Evolutionary conservation across 2,888 invertebrate genomes (phyloP), one percentile per base, ranked within the genome.

Genomic region (Mythimna pallens): DNA sequence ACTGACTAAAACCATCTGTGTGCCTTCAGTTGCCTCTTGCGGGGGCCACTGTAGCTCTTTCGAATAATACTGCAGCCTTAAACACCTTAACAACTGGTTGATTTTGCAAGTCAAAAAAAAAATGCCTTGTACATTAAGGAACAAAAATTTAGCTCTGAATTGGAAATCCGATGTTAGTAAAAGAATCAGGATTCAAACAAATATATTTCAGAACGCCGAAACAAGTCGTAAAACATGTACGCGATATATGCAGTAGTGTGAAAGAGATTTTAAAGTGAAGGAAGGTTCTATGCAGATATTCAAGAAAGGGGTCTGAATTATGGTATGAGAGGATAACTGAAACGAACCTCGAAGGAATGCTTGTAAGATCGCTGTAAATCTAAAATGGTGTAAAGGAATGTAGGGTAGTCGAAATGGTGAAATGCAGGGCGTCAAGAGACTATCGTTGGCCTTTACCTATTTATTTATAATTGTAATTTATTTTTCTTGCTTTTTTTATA

Each of bases 271-370:
- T 47, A 62, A 47, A 25, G 17, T 62, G 22, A 25, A 22, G 1
- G 20, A 20, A 43, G 22, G 4, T 47, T 47, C 10, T 63, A 64
- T 64, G n/a, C 25, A 50, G 30, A 34, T 9, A 34, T 34, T 50
- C 14, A 47, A 47, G 22, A 62, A 47, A 25, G 25, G 59, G 30
- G 25, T 52, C 34, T 2, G 34, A 58, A 61, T 25, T 7, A 7
- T 50, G 61, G 25, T 25, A 55, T 63, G 57, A 58, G 25, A 30
- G 12, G 34, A 40, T 59, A 43, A 73, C 12, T 30, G 50, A 25
- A 65, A 20, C 7, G 14, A 73, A 73, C 40, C 36, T 20, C 1
- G 14, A 64, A 63, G 57, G 22, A 58, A 73, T 52, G 64, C 20
- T 52, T 52, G 50, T n/a, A 14, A 12, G n/a, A 57, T 25, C 57